Evolutionary conservation across 37 sponge, comb jelly and placozoan species (phyloP).

Genomic region (Spongia lamella): DNA sequence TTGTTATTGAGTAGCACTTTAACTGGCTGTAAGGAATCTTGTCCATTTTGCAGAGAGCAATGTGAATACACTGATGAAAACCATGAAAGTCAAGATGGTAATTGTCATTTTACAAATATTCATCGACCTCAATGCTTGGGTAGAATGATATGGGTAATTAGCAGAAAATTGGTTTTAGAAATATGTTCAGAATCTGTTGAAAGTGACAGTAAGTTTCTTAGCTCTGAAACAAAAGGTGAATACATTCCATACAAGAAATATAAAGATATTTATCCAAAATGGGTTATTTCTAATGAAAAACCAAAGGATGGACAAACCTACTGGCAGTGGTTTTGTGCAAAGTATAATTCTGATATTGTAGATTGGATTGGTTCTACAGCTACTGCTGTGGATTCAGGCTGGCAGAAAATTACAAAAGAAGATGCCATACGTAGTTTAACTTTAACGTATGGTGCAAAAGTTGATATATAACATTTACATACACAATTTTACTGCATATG

Average conservation of each 20-base stretch:
- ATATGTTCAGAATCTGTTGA: neutral
- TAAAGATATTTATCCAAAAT: neutral
- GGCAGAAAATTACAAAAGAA: no score
- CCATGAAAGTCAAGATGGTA: slow-evolving; percentile 5
- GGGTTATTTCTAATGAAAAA: slow-evolving; percentile 1
- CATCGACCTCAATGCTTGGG: slow-evolving; percentile 21
- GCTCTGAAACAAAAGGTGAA: neutral
- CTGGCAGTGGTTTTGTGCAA: slow-evolving; percentile 18
- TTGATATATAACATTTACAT: no score
- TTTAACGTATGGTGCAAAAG: no score
- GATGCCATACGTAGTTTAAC: no score
- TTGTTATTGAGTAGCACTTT: neutral
- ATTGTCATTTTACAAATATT: neutral
- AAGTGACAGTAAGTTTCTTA: neutral
- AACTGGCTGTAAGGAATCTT: neutral
- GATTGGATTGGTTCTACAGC: neutral
- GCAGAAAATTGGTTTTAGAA: slow-evolving; percentile 1
- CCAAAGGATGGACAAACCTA: neutral
- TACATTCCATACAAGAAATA: neutral
- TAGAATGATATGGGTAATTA: neutral
- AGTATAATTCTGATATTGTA: neutral
- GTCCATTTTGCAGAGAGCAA: slow-evolving; percentile 17
- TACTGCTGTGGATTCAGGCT: no score
- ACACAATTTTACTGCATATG: no score
- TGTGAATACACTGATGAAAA: slow-evolving; percentile 17